phyloP scores from a whole-genome alignment of 2,113 vertebrate genomes.

The Otis tarda region DNA sequence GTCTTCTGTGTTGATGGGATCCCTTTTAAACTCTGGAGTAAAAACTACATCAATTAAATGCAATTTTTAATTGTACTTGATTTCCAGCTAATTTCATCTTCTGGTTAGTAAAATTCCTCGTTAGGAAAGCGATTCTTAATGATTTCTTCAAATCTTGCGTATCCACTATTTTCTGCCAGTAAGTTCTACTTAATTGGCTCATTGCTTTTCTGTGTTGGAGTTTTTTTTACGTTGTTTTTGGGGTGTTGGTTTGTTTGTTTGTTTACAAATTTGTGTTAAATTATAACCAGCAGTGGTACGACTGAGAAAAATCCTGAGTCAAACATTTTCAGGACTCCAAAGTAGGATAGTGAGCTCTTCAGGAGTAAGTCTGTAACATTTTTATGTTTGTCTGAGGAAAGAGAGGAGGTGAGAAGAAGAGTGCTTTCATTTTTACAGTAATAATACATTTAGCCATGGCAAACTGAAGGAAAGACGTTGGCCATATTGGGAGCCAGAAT shows the following conservation, averaged over 20 bases:
- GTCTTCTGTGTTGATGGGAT: background rate
- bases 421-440: background rate
- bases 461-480: background rate
- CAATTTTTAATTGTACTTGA: background rate
- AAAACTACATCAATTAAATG: fast-evolving
- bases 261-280: background rate
- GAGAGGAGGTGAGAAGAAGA: background rate
- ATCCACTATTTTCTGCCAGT: background rate
- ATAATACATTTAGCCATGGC: background rate
- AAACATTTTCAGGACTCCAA: background rate
- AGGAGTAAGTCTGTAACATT: background rate
- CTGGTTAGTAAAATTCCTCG: background rate
- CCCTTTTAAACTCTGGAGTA: background rate
- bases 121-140: background rate
- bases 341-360: background rate
- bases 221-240: background rate
- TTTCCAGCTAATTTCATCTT: background rate
- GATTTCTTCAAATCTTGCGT: background rate
- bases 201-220: fast-evolving
- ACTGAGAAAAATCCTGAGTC: background rate
- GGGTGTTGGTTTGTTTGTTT: background rate
- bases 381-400: background rate
- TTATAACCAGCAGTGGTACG: background rate
- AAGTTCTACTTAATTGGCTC: background rate
- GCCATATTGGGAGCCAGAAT: background rate